Evolutionary conservation across 1,140 invertebrate genomes (phyloP).

Genomic region (Brachionus paranguensis): DNA sequence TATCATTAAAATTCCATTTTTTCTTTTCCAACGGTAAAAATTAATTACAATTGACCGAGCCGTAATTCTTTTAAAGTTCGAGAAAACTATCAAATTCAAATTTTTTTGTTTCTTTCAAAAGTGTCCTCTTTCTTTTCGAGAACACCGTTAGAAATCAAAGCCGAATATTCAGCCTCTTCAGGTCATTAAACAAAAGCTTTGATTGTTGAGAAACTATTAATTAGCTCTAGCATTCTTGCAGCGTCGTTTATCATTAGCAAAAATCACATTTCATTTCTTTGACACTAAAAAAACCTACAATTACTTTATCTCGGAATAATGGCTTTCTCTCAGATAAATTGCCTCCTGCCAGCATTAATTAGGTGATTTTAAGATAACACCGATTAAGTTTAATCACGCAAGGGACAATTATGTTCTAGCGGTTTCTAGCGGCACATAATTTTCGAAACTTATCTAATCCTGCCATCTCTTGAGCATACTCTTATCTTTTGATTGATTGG

Average conservation of each 20-base stretch:
- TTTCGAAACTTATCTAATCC: not conserved
- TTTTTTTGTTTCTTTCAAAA: constrained; percentile 5
- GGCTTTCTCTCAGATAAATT: not conserved
- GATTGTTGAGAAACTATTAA: constrained; percentile 34
- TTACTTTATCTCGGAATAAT: not conserved
- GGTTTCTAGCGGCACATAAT: not conserved
- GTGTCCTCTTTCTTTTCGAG: constrained; percentile 1
- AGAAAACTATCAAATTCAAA: constrained; percentile 39
- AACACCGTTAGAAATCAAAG: constrained; percentile 30
- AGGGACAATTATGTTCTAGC: not conserved
- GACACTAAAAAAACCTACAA: not conserved
- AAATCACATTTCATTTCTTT: not conserved
- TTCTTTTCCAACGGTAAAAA: constrained; percentile 14
- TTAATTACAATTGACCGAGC: constrained; percentile 26
- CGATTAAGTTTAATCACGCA: not conserved
- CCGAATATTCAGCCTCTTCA: not conserved
- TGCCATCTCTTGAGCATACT: not conserved
- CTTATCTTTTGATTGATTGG: constrained; percentile 9
- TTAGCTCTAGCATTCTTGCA: not conserved
- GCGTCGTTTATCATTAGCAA: not conserved
- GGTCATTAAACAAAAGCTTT: constrained; percentile 38
- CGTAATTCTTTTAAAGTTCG: constrained; percentile 16
- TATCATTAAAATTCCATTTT: constrained; percentile 37
- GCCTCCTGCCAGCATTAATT: constrained; percentile 10
- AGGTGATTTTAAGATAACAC: not conserved